Base-by-base conservation (phyloP, 1,140 invertebrate genomes). In the Pseudomyrmex dendroicus region DNA sequence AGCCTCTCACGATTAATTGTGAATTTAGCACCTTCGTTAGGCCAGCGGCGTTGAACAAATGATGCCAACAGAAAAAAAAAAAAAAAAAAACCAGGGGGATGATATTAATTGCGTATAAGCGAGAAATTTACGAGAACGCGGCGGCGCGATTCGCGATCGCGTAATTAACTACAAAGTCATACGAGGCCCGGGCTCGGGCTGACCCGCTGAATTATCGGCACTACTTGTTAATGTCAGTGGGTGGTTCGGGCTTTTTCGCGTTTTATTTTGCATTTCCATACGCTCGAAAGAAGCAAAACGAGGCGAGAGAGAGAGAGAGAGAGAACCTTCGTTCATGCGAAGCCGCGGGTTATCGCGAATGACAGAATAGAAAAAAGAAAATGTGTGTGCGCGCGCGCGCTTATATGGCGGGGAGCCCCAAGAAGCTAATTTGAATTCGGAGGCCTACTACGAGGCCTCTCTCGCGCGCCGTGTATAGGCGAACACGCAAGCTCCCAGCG, bases 351-450 rank as follows among this genome's bases (percentile, higher is more conserved):
- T 74, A 84, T 80, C 82, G 70, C 52, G 82, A 87, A 84, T 82
- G 86, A 87, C 85, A 87, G 82, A 87, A 77, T 84, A 86, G 85
- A 86, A 82, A 87, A 84, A 84, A 80, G 86, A 84, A 87, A 87
- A 87, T 87, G 35, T 35, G 35, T 35, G 5, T n/a, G n/a, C n/a
- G 35, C 5, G 35, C 35, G 35, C 84, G 70, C 82, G 48, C 54
- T 57, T 73, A 74, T 59, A 17, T 52, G 85, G 67, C 54, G 35
- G 35, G 5, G 35, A 20, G 59, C 52, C 22, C 54, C 44, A 25
- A 25, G 22, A 35, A 76, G 87, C 74, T 89, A 85, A 88, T 88
- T 88, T 88, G 86, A 89, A 89, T 89, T 88, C 78, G 86, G 86
- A 87, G 82, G 73, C 20, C 63, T 64, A 35, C 35, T 35, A 50